Percentiles rank a stretch among this genome's conserved stretches.
phyloP scores from a whole-genome alignment of 2,888 invertebrate species.

The Ypsolopha sequella region DNA sequence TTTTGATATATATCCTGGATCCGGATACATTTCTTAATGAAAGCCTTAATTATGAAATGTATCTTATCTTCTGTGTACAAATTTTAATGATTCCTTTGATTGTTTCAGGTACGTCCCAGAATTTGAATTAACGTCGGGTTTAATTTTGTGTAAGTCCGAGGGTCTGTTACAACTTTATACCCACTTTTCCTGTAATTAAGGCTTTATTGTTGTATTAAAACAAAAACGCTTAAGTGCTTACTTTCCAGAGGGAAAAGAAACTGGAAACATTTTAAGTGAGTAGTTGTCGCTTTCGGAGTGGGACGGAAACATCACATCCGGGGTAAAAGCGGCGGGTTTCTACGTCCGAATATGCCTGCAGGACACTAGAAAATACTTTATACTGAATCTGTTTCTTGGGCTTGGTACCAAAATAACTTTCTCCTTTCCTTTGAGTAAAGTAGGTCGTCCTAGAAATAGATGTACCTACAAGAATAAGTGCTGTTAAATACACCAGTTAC shows the following conservation, averaged over 20 bases:
- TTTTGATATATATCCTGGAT: slow-evolving; percentile 27
- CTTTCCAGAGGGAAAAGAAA: background rate
- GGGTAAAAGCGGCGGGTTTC: slow-evolving; percentile 28
- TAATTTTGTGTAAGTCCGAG: background rate
- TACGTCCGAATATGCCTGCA: slow-evolving; percentile 33
- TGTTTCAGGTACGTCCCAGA: slow-evolving; percentile 44
- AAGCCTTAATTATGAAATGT: slow-evolving; percentile 23
- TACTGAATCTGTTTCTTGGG: slow-evolving; percentile 26
- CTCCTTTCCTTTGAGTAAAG: no score
- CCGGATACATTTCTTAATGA: slow-evolving; percentile 19
- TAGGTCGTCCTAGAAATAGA: no score
- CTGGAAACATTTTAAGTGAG: slow-evolving; percentile 10
- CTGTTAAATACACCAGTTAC: no score
- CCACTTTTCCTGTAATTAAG: background rate
- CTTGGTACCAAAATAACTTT: slow-evolving; percentile 42
- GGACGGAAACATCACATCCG: slow-evolving; percentile 44
- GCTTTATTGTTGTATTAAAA: background rate
- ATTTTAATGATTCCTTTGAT: slow-evolving; percentile 14
- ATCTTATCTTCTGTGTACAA: slow-evolving; percentile 10
- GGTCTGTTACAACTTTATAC: background rate
- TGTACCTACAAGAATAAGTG: no score
- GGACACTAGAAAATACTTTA: slow-evolving; percentile 44
- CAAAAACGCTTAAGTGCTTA: background rate
- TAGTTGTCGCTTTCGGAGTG: slow-evolving; percentile 22
- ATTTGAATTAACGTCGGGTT: background rate